A percentile compares a stretch with the other conserved stretches of the same genome.
These are phyloP conservation scores for Trematomus bernacchii DNA, from an alignment of 2,797 vertebrate genomes.

Conservation along the genomic window DNA sequence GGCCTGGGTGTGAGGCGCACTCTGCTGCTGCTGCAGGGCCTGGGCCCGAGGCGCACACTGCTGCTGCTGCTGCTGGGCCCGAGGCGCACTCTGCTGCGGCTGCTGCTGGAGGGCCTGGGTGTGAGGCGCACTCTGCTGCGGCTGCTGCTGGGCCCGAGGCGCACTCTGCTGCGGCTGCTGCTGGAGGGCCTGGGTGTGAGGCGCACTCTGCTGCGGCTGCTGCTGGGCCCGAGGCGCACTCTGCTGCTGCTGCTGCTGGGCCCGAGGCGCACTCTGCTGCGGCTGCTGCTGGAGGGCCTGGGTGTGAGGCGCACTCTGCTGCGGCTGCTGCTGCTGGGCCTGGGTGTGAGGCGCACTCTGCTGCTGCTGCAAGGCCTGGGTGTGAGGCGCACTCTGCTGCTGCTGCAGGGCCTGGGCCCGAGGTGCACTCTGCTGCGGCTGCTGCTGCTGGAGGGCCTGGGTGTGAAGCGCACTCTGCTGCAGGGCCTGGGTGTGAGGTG, in stretches of 20 bases:
- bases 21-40: slow-evolving; percentile 39
- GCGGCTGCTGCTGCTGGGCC: not conserved
- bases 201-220: slow-evolving; percentile 36
- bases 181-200: slow-evolving; percentile 64
- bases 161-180: slow-evolving; percentile 55
- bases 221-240: slow-evolving; percentile 67
- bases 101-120: too few species aligned
- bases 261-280: not conserved
- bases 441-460: too few species aligned
- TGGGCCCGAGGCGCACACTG: too few species aligned
- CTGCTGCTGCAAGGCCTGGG: too few species aligned
- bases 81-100: too few species aligned
- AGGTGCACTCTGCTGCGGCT: too few species aligned
- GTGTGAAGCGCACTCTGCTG: slow-evolving; percentile 22
- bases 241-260: slow-evolving; percentile 59
- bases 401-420: slow-evolving; percentile 51
- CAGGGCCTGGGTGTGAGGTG: slow-evolving; percentile 65
- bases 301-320: slow-evolving; percentile 59
- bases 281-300: slow-evolving; percentile 63
- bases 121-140: not conserved
- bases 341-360: too few species aligned
- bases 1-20: slow-evolving; percentile 59
- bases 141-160: slow-evolving; percentile 42
- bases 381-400: too few species aligned
- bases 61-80: too few species aligned